Percentiles rank a stretch among this genome's conserved stretches.
phyloP scores from a whole-genome alignment of 2,113 vertebrate species.

The Halichoeres trimaculatus region DNA sequence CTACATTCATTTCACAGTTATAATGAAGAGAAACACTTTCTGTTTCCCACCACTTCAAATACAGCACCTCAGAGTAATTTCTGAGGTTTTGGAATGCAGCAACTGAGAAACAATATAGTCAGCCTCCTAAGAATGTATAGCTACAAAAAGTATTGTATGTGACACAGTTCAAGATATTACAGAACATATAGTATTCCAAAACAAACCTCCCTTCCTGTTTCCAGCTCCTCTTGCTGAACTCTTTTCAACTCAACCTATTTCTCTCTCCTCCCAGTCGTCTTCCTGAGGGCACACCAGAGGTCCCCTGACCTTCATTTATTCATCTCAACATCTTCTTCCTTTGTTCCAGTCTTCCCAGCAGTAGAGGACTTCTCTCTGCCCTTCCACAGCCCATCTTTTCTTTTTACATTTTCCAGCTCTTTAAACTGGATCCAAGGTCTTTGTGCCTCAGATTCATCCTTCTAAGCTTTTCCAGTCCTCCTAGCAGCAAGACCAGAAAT shows the following conservation, averaged over 20 bases:
- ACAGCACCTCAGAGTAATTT: not conserved
- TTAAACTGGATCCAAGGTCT: conserved; percentile 54
- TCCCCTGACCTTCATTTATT: conserved; percentile 43
- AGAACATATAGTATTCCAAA: conserved; percentile 1
- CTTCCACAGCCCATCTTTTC: conserved; percentile 30
- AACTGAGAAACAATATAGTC: no score
- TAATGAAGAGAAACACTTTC: not conserved
- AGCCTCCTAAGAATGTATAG: not conserved
- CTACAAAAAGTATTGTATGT: not conserved
- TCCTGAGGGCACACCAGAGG: conserved; percentile 43
- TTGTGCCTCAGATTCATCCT: conserved; percentile 38
- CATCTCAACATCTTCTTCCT: conserved; percentile 27
- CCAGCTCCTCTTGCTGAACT: conserved; percentile 8
- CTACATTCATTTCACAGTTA: conserved; percentile 20
- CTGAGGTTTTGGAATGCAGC: not conserved
- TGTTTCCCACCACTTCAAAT: not conserved
- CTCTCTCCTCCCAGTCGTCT: conserved; percentile 6
- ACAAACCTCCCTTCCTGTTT: not conserved
- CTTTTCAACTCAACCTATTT: not conserved
- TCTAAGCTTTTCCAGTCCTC: conserved; percentile 48
- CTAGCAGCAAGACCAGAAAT: conserved; percentile 61
- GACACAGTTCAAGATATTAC: not conserved
- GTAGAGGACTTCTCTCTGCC: conserved; percentile 12
- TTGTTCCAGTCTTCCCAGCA: conserved; percentile 36
- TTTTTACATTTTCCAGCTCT: conserved; percentile 52